phyloP scores from a whole-genome alignment of 2,113 vertebrate species.

The Orientallactaga bullata region DNA sequence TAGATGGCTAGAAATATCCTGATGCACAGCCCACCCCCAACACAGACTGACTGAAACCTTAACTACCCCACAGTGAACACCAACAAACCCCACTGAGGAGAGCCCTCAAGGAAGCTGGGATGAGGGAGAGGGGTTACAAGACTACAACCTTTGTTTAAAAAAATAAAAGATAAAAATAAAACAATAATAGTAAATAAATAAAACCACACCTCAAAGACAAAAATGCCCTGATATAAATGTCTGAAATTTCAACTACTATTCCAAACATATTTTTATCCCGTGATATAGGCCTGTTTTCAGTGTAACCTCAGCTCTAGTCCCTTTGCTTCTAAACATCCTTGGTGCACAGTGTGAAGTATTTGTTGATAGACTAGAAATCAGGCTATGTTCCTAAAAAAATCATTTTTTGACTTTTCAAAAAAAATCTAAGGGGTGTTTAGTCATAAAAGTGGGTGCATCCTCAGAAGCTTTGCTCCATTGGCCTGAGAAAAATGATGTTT shows the following conservation, averaged over 20 bases:
- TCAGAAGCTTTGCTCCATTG: not conserved
- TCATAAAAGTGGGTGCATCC: not conserved
- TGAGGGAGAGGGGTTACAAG: no score
- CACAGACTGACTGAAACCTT: no score
- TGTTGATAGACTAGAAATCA: not conserved
- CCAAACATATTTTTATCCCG: conserved; percentile 3
- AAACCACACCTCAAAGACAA: not conserved
- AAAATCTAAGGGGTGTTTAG: not conserved
- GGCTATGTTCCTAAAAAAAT: not conserved
- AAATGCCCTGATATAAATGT: not conserved
- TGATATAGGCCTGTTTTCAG: not conserved
- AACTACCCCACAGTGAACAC: no score
- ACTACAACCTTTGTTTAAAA: no score
- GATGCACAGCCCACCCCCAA: no score
- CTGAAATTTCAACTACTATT: conserved; percentile 6
- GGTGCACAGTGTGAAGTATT: not conserved
- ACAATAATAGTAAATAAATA: not conserved
- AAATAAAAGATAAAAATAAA: no score
- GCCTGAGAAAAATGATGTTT: not conserved
- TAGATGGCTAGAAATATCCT: no score
- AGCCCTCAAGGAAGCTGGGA: no score
- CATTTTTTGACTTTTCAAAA: not conserved
- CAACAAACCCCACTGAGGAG: no score
- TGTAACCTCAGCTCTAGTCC: not conserved
- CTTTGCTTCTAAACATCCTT: not conserved